Evolutionary conservation across 2,888 invertebrate species (phyloP).

Genomic region (Abrostola tripartita): DNA sequence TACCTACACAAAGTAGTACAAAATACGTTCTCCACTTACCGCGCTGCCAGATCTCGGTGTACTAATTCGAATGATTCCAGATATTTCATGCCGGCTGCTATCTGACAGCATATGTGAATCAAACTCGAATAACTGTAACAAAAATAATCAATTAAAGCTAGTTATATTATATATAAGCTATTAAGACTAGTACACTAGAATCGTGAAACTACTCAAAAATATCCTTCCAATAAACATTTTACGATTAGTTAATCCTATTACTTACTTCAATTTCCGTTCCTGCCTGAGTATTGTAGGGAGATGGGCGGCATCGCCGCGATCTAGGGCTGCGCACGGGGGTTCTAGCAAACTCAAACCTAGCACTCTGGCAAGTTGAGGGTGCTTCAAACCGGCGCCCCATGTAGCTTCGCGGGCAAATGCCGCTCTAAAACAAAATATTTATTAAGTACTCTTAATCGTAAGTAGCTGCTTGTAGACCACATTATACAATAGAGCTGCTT

Average conservation of each 20-base stretch:
- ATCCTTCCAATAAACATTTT: background rate
- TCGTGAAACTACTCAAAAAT: background rate
- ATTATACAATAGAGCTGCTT: too few relatives aligned
- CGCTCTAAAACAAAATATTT: constrained; percentile 81
- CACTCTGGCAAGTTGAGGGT: constrained; percentile 94
- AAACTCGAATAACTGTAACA: constrained; percentile 93
- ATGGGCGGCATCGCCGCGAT: constrained; percentile 96
- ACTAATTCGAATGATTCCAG: constrained; percentile 96
- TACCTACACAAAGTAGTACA: too few relatives aligned
- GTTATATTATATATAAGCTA: too few relatives aligned
- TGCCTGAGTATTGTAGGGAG: constrained; percentile 90
- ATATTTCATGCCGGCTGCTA: constrained; percentile 98
- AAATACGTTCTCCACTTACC: constrained; percentile 84
- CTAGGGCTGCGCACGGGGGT: constrained; percentile 96
- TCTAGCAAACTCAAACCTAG: constrained; percentile 95
- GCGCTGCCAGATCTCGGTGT: constrained; percentile 96
- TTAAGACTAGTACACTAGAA: background rate
- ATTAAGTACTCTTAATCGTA: too few relatives aligned
- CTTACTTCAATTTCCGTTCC: constrained; percentile 85
- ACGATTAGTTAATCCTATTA: constrained; percentile 5
- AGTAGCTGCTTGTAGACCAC: too few relatives aligned
- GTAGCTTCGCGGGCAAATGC: constrained; percentile 96
- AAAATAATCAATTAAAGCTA: constrained; percentile 14
- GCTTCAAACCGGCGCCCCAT: constrained; percentile 94
- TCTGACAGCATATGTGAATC: constrained; percentile 95